Conservation (phyloP, 2,888 invertebrate genomes). For the Acanthosepion esculentum region DNA sequence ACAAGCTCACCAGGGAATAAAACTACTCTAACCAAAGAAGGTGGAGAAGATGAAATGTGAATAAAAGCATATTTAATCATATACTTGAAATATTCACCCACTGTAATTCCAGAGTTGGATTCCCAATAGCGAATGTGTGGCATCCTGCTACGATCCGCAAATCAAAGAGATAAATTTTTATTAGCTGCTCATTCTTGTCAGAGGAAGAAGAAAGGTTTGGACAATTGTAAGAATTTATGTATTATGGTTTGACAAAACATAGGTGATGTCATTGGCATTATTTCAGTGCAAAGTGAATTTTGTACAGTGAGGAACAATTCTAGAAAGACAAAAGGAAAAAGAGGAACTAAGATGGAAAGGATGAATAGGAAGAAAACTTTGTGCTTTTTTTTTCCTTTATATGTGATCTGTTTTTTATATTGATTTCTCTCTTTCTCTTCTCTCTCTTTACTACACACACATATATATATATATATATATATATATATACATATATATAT, state of each 20-base stretch:
- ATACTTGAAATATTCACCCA: background rate
- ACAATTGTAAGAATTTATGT: background rate
- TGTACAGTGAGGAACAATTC: background rate
- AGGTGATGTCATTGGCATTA: background rate
- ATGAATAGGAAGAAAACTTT: background rate
- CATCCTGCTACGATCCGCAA: background rate
- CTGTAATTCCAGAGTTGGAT: background rate
- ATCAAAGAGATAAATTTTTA: background rate
- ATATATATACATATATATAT: too few relatives aligned
- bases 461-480: too few relatives aligned
- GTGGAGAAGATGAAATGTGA: background rate
- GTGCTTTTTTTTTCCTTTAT: background rate
- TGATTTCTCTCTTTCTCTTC: background rate
- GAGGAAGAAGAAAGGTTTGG: background rate
- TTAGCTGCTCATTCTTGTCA: background rate
- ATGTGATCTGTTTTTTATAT: too few relatives aligned
- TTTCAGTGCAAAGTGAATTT: background rate
- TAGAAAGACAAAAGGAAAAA: background rate
- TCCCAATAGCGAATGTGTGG: background rate
- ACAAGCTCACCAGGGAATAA: background rate
- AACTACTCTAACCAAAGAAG: constrained; percentile 17
- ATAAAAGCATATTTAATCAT: background rate
- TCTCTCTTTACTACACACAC: too few relatives aligned
- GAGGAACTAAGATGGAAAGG: background rate
- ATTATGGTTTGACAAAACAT: background rate